A percentile compares a stretch with the other conserved stretches of the same genome.
phyloP scores from a whole-genome alignment of 2,797 vertebrate species.

The Helicolenus hilgendorfi region DNA sequence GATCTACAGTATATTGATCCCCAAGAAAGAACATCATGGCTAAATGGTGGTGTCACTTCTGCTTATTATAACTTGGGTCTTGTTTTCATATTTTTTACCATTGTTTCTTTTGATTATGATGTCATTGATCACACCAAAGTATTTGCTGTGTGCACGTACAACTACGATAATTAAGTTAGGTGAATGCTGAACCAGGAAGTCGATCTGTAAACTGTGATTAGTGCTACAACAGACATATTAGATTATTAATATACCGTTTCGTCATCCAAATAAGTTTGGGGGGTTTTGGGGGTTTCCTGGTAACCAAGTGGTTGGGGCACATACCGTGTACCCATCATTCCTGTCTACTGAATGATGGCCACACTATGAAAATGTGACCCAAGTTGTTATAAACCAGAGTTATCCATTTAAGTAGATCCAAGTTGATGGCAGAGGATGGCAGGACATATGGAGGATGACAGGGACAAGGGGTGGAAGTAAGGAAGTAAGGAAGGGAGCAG shows the following conservation, averaged over 20 bases:
- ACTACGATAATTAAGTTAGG: not conserved
- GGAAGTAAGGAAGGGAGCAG: not conserved
- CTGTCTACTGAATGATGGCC: not conserved
- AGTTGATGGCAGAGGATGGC: not conserved
- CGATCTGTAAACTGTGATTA: not conserved
- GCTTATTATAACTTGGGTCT: not conserved
- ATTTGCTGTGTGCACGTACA: not conserved
- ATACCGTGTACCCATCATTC: not conserved
- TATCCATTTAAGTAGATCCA: not conserved
- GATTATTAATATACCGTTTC: not conserved
- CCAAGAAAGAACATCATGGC: not conserved
- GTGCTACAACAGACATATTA: not conserved
- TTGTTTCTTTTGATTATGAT: not conserved
- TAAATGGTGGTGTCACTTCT: not conserved
- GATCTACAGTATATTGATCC: not conserved
- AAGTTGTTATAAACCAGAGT: conserved; percentile 6
- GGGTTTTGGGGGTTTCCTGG: not conserved
- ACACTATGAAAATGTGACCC: not conserved
- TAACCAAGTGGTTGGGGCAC: not conserved
- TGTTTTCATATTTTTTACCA: not conserved
- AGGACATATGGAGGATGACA: not conserved
- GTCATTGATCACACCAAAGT: not conserved
- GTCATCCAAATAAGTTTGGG: not conserved
- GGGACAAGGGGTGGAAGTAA: not conserved
- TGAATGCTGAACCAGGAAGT: not conserved